These are phyloP conservation scores for Sterna hirundo DNA, from an alignment of 2,113 vertebrate species.

Conservation along the genomic window DNA sequence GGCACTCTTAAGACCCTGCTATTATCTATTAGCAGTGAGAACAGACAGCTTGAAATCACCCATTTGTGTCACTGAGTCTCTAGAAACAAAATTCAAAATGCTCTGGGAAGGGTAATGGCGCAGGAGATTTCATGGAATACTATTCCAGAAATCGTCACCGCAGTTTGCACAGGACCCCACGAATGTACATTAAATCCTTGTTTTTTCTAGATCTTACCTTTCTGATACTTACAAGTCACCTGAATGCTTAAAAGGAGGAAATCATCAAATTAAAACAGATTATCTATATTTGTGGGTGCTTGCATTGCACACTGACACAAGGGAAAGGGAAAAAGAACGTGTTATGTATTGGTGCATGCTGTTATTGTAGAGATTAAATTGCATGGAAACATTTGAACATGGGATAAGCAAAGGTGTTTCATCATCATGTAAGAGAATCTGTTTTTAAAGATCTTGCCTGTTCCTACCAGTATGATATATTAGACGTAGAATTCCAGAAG, in stretches of 20 bases:
- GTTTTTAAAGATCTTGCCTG: neutral
- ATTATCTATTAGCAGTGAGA: neutral
- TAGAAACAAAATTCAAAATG: neutral
- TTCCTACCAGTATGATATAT: neutral
- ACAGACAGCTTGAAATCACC: neutral
- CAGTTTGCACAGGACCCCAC: neutral
- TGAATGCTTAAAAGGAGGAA: neutral
- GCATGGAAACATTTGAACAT: neutral
- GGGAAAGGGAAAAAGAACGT: neutral
- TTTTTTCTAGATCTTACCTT: neutral
- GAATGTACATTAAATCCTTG: neutral
- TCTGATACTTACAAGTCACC: neutral
- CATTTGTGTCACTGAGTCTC: neutral
- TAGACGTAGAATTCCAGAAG: neutral
- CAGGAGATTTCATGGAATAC: neutral
- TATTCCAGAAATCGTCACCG: neutral
- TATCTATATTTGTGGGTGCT: neutral
- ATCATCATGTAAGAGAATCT: neutral
- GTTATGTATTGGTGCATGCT: neutral
- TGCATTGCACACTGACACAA: neutral
- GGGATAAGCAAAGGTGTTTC: neutral
- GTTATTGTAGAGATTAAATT: neutral
- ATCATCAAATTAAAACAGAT: neutral
- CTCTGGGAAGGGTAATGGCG: neutral
- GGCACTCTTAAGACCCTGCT: neutral